A percentile compares a stretch with the other conserved stretches of the same genome.
Conservation (phyloP, 2,113 vertebrate species). For the Arvicanthis niloticus region DNA sequence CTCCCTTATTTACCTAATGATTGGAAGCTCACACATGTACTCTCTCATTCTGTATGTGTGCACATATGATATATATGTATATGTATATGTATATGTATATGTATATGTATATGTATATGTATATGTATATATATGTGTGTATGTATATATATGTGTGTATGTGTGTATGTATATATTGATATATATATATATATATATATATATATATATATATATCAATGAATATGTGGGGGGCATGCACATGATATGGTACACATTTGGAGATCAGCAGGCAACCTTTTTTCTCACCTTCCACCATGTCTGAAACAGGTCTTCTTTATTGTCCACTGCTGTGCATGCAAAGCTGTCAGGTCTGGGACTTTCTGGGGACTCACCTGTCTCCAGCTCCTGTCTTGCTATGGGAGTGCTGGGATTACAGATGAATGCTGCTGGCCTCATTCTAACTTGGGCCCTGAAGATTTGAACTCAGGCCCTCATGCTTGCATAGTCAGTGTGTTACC, state of each 20-base stretch:
- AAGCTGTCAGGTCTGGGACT: neutral
- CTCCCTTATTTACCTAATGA: neutral
- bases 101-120: no score
- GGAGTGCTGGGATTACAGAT: no score
- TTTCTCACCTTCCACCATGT: neutral
- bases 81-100: no score
- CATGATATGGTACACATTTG: neutral
- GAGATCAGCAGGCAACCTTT: neutral
- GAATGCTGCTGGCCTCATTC: neutral
- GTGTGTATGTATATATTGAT: no score
- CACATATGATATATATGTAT: neutral
- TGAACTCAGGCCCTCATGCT: neutral
- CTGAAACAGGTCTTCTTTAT: no score
- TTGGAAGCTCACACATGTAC: neutral
- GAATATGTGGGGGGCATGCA: neutral
- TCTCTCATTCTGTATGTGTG: neutral
- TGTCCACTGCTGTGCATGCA: no score
- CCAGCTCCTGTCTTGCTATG: neutral
- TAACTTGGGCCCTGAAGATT: neutral
- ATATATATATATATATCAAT: neutral
- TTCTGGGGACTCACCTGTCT: neutral
- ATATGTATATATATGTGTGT: no score
- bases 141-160: fast-evolving
- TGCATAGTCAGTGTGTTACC: neutral
- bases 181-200: no score